Base-by-base conservation (phyloP, 2,888 invertebrate species). In the Scelioninae gen. 1 region DNA sequence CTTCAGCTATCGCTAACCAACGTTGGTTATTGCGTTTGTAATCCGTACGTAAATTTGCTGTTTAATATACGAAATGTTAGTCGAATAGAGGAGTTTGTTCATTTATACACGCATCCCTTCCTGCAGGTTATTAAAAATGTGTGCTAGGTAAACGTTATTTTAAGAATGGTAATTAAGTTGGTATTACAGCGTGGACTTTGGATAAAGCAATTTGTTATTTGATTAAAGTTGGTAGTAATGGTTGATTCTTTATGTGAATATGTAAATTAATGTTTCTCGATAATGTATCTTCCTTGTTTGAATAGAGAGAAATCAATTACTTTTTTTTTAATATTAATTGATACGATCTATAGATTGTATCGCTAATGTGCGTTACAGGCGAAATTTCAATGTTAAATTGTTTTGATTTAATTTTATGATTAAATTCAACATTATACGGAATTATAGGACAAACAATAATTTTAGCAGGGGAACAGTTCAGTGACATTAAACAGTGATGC, bases 81-180 rank as follows among this genome's bases (percentile, higher is more conserved):
- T n/a, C n/a, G n/a, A n/a, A n/a, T n/a, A n/a, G n/a, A n/a, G n/a
- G n/a, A n/a, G n/a, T n/a, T n/a, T n/a, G n/a, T n/a, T n/a, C n/a
- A n/a, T n/a, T n/a, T n/a, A n/a, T n/a, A n/a, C n/a, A n/a, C n/a
- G n/a, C n/a, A n/a, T n/a, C n/a, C n/a, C n/a, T n/a, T n/a, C n/a
- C n/a, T n/a, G n/a, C n/a, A n/a, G n/a, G n/a, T 58, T 38, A 47
- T 34, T 69, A 34, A 69, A 60, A 71, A 60, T 13, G 51, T 62
- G 23, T 23, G 23, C 4, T 45, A 29, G 45, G 40, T 5, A 3
- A 45, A 11, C 9, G n/a, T 34, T 7, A 34, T 34, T 8, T 8
- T 47, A 6, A 47, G 15, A 6, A 43, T 5, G 43, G 34, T 34
- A 43, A 43, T 43, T 43, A 6, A 47, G 15, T 47, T 47, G 15